Evolutionary conservation across 2,113 vertebrate species (phyloP).

Genomic region (Melanerpes aurifrons): DNA sequence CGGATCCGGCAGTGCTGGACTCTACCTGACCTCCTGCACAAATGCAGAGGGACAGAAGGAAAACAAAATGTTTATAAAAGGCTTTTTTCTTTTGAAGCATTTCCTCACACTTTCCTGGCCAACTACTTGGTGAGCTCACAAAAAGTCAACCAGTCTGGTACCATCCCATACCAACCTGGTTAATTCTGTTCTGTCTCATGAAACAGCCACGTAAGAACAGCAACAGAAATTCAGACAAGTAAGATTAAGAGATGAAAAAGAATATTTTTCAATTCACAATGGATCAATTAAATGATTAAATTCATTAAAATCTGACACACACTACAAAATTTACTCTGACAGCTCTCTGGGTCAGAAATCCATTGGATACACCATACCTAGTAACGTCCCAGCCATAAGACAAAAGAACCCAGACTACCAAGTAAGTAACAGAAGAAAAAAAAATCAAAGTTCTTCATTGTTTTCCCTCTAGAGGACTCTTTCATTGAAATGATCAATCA

Average conservation of each 20-base stretch:
- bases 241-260: not conserved
- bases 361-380: not conserved
- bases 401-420: not conserved
- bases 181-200: fast-evolving
- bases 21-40: constrained; percentile 85
- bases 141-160: not conserved
- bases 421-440: not conserved
- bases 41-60: not conserved
- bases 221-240: not conserved
- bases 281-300: too few species aligned
- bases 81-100: not conserved
- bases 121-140: not conserved
- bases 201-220: not conserved
- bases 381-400: not conserved
- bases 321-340: not conserved
- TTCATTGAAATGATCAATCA: not conserved
- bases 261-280: not conserved
- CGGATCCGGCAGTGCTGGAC: constrained; percentile 96
- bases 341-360: not conserved
- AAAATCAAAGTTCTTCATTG: not conserved
- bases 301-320: not conserved
- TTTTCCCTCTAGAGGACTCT: not conserved
- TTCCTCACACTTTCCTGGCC: not conserved
- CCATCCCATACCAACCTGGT: too few species aligned
- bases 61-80: not conserved